These are phyloP conservation scores for Hydrophis major DNA, from an alignment of 2,797 vertebrate species.

Conservation along the genomic window DNA sequence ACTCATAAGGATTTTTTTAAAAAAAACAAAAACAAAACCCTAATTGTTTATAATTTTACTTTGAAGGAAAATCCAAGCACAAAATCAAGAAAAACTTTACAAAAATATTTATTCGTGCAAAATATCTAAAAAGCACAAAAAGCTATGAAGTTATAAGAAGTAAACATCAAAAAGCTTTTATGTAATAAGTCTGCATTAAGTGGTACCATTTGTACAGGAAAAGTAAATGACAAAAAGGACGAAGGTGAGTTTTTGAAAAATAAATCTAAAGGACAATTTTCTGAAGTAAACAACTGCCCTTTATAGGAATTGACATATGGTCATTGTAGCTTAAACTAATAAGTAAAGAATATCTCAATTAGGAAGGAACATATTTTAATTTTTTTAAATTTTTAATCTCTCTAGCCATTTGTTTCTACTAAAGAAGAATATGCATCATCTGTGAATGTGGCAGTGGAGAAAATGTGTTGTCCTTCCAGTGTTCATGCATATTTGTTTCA, in stretches of 20 bases:
- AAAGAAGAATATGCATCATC: neutral
- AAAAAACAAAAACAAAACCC: too few relatives aligned
- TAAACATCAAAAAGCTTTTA: neutral
- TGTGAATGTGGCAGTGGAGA: neutral
- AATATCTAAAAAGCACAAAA: neutral
- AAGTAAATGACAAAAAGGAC: neutral
- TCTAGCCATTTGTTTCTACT: too few relatives aligned
- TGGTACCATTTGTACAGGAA: neutral
- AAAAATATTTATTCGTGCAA: neutral
- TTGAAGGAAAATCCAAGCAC: neutral
- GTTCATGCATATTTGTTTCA: neutral
- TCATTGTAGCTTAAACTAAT: neutral
- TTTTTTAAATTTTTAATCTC: neutral
- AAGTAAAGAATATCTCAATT: neutral
- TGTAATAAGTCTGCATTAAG: neutral
- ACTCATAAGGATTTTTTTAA: neutral
- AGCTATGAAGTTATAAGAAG: neutral
- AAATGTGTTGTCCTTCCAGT: neutral
- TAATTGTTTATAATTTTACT: neutral
- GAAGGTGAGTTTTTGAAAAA: neutral
- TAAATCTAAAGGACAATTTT: neutral
- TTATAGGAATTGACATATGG: neutral
- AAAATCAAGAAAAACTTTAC: neutral
- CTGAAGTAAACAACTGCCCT: neutral
- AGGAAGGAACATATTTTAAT: neutral